A percentile compares a stretch with the other conserved stretches of the same genome.
phyloP scores from a whole-genome alignment of 2,113 vertebrate genomes.

The Psittacula cyanocephala region DNA sequence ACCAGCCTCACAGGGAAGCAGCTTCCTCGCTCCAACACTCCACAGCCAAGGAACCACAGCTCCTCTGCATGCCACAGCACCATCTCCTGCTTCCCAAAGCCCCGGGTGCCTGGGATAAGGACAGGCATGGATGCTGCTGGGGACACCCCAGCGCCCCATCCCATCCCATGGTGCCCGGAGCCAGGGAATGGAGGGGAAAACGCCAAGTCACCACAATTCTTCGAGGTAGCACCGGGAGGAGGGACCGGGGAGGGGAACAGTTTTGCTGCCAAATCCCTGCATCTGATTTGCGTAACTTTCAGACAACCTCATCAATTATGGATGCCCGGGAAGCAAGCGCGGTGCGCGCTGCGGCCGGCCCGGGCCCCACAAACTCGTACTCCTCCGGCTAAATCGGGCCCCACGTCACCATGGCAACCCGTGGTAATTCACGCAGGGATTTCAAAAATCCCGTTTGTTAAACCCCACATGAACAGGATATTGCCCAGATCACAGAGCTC shows the following conservation, averaged over 20 bases:
- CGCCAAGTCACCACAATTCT: constrained; percentile 62
- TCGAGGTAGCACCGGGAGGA: constrained; percentile 40
- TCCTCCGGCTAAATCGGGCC: constrained; percentile 22
- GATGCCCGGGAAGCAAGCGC: constrained; percentile 40
- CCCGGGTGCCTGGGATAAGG: rapidly evolving
- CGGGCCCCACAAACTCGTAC: constrained; percentile 39
- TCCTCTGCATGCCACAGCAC: rapidly evolving
- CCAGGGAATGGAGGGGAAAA: background rate
- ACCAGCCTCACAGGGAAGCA: background rate
- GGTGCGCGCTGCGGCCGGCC: background rate
- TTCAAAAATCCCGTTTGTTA: constrained; percentile 54
- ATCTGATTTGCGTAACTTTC: constrained; percentile 65
- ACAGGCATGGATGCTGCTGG: rapidly evolving
- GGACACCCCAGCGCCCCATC: background rate
- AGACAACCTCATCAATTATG: constrained; percentile 71
- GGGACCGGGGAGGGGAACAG: constrained; percentile 22
- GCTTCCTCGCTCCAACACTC: background rate
- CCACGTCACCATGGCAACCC: constrained; percentile 56
- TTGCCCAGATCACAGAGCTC: constrained; percentile 46
- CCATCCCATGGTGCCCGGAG: rapidly evolving
- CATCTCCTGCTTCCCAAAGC: rapidly evolving
- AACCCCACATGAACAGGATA: constrained; percentile 53
- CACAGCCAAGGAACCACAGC: rapidly evolving
- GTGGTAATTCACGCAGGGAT: constrained; percentile 60
- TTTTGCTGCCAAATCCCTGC: constrained; percentile 59